phyloP scores from a whole-genome alignment of 2,113 vertebrate species.

The Syngnathoides biaculeatus region DNA sequence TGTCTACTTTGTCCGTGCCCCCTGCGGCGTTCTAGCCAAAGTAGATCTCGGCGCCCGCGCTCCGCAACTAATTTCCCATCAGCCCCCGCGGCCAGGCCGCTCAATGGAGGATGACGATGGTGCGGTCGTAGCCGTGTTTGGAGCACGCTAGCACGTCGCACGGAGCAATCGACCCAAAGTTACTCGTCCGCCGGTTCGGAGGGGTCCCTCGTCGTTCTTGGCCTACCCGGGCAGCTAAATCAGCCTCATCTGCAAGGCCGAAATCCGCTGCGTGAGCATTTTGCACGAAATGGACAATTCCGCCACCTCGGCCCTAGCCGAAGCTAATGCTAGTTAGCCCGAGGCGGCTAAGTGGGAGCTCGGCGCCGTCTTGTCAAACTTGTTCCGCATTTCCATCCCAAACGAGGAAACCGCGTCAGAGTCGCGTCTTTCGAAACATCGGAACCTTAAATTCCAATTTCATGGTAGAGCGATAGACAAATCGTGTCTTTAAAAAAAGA shows the following conservation, averaged over 20 bases:
- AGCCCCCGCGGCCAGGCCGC: conserved; percentile 62
- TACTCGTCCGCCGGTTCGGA: conserved; percentile 1
- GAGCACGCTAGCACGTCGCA: conserved; percentile 28
- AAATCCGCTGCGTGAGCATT: conserved; percentile 74
- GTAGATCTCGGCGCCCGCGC: conserved; percentile 53
- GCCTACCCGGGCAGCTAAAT: conserved; percentile 91
- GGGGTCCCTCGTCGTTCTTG: not conserved
- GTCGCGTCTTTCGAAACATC: too few relatives aligned
- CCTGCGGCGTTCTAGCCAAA: conserved; percentile 13
- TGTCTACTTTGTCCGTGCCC: not conserved
- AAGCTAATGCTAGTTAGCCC: conserved; percentile 68
- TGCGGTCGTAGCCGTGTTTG: conserved; percentile 79
- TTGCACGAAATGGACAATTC: conserved; percentile 81
- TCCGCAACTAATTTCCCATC: conserved; percentile 67
- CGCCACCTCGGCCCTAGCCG: conserved; percentile 82
- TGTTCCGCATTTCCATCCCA: too few relatives aligned
- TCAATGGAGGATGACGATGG: conserved; percentile 62
- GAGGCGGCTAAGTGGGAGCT: not conserved
- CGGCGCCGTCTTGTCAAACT: too few relatives aligned
- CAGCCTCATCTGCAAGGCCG: conserved; percentile 86
- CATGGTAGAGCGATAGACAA: too few relatives aligned
- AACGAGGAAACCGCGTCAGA: too few relatives aligned
- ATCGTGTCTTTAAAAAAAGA: too few relatives aligned
- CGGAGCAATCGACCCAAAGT: not conserved
- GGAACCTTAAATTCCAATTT: too few relatives aligned